Conservation (phyloP, 30 jellyfish, hydroid and myxozoan species). For the Aurelia sp. region DNA sequence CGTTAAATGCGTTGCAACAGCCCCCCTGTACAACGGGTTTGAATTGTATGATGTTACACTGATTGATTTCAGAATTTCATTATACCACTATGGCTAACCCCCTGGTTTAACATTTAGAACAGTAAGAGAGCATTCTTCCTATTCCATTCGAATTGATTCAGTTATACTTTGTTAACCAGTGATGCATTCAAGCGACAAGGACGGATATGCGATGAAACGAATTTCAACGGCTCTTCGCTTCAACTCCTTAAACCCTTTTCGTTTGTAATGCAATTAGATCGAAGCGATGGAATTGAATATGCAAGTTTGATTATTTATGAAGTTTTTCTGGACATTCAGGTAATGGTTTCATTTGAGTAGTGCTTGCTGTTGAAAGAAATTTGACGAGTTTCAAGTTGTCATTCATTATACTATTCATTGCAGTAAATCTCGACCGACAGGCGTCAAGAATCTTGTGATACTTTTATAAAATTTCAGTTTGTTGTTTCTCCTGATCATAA, state of each 20-base stretch:
- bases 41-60: no score
- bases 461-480: slow-evolving; percentile 5
- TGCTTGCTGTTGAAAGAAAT: no score
- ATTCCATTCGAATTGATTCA: neutral
- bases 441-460: slow-evolving; percentile 11
- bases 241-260: neutral
- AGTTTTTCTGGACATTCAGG: neutral
- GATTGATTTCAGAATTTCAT: no score
- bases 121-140: no score
- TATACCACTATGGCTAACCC: no score
- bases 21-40: no score
- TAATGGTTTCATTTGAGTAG: neutral
- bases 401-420: no score
- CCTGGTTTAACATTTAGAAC: no score
- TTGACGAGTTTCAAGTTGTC: no score
- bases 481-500: no score
- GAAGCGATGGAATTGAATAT: slow-evolving; percentile 1
- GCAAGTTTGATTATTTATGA: neutral
- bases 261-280: neutral
- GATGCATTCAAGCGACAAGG: slow-evolving; percentile 28
- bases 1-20: no score
- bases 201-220: slow-evolving; percentile 2
- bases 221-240: neutral
- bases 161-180: slow-evolving; percentile 1
- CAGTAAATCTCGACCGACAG: neutral